A percentile compares a stretch with the other conserved stretches of the same genome.
Evolutionary conservation across 2,797 vertebrate species (phyloP).

Genomic region (Pterois miles): DNA sequence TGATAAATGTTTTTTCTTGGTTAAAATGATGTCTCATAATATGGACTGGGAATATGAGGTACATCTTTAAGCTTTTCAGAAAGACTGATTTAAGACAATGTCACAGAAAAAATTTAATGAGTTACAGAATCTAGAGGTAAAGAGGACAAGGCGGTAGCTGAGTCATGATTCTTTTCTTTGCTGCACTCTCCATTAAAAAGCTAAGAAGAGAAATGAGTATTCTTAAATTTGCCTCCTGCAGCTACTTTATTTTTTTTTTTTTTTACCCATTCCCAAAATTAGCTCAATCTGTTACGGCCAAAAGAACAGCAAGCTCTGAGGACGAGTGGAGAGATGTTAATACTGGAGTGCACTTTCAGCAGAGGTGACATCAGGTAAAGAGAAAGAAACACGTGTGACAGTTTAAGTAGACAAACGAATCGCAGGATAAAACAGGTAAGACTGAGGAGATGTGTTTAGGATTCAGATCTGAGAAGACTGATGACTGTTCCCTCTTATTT

Average conservation of each 20-base stretch:
- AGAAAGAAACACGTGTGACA: background rate
- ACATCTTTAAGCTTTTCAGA: background rate
- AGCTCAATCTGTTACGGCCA: slow-evolving; percentile 2
- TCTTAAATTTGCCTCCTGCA: background rate
- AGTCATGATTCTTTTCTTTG: background rate
- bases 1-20: background rate
- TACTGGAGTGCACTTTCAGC: background rate
- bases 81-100: background rate
- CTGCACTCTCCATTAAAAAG: background rate
- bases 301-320: background rate
- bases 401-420: too few relatives aligned
- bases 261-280: slow-evolving; percentile 10
- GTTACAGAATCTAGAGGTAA: background rate
- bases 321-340: background rate
- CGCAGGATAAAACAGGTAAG: too few relatives aligned
- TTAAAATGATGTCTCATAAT: background rate
- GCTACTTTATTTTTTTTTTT: background rate
- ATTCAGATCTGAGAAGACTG: background rate
- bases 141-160: background rate
- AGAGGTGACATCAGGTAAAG: background rate
- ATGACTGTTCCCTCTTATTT: too few relatives aligned
- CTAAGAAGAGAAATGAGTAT: slow-evolving; percentile 4
- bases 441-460: too few relatives aligned
- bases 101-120: background rate
- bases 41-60: background rate